A percentile compares a stretch with the other conserved stretches of the same genome.
phyloP scores from a whole-genome alignment of 2,113 vertebrate species.

The Nibea albiflora region DNA sequence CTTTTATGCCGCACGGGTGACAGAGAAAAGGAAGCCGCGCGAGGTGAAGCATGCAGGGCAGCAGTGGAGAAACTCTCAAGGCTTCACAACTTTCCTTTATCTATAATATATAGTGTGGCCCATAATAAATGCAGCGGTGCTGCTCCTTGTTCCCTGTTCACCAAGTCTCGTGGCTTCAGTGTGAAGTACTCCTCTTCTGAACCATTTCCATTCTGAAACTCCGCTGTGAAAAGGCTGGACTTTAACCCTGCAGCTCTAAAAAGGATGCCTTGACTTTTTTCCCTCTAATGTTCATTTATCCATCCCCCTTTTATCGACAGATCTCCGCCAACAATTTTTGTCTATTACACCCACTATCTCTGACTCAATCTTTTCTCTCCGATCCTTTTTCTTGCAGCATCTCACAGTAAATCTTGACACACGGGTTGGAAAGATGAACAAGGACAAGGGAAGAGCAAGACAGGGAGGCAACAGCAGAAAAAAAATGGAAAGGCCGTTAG shows the following conservation, averaged over 20 bases:
- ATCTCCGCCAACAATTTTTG: conserved; percentile 66
- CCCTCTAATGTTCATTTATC: conserved; percentile 58
- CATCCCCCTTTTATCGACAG: conserved; percentile 53
- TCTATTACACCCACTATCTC: conserved; percentile 63
- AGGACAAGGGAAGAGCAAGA: conserved; percentile 18
- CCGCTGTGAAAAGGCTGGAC: conserved; percentile 21
- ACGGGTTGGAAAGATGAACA: conserved; percentile 39
- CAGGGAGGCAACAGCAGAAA: background rate
- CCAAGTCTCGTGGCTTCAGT: conserved; percentile 47
- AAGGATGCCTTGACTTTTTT: conserved; percentile 35
- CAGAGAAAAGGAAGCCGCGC: conserved; percentile 37
- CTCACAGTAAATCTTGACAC: conserved; percentile 18
- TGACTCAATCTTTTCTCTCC: conserved; percentile 58
- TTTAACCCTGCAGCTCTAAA: conserved; percentile 29
- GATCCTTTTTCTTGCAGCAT: conserved; percentile 31
- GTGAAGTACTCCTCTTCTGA: conserved; percentile 37
- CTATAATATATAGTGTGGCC: conserved; percentile 60
- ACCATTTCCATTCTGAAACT: conserved; percentile 40
- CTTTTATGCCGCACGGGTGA: conserved; percentile 55
- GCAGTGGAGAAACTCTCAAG: conserved; percentile 41
- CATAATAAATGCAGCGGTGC: conserved; percentile 62
- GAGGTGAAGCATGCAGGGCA: conserved; percentile 48
- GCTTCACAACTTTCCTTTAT: conserved; percentile 63
- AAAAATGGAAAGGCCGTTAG: conserved; percentile 16
- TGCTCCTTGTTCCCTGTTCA: conserved; percentile 57